These are phyloP conservation scores for sheep (Ovis aries) DNA, from an alignment of 2,113 vertebrate species.

Conservation along the genomic window ARS-UI_Ramb_v3.0 NC_056056.1:150388501-150389000, in stretches of 20 bases:
- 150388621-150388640: not conserved
- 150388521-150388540: not conserved
- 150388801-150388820: not conserved
- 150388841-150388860: not conserved
- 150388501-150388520: not conserved
- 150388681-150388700: not conserved
- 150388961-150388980: not conserved
- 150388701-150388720: not conserved
- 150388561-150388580: not conserved
- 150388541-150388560: not conserved
- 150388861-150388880: not conserved
- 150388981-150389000: not conserved
- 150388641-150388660: not conserved
- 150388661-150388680: not conserved
- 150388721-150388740: not conserved
- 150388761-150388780: not conserved
- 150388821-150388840: not conserved
- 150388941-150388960: not conserved
- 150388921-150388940: not conserved
- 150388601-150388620: not conserved
- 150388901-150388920: not conserved
- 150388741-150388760: not conserved
- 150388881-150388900: fast-evolving
- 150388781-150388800: not conserved
- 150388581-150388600: not conserved